These are phyloP conservation scores for Masnerella sp. DNA, from an alignment of 2,888 invertebrate genomes.

Conservation along the genomic window DNA sequence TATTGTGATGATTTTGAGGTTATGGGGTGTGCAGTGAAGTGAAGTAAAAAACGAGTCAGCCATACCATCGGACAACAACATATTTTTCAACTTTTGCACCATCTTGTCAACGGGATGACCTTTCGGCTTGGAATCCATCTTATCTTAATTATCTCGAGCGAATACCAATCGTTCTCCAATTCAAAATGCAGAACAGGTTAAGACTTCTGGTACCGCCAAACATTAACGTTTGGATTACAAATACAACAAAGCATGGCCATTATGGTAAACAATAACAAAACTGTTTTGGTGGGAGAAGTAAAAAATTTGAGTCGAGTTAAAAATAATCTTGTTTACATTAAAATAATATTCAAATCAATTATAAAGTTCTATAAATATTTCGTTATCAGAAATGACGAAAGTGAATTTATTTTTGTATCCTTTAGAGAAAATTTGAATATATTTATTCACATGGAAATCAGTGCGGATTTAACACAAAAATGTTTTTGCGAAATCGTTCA, in stretches of 20 bases:
- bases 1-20: not conserved
- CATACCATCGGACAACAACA: not conserved
- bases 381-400: too few relatives aligned
- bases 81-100: not conserved
- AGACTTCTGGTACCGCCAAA: not conserved
- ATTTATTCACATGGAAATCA: too few relatives aligned
- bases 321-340: not conserved
- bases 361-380: too few relatives aligned
- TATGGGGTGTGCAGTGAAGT: too few relatives aligned
- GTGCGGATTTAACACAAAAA: not conserved
- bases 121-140: not conserved
- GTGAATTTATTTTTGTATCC: too few relatives aligned
- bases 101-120: not conserved
- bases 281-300: too few relatives aligned
- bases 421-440: too few relatives aligned
- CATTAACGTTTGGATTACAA: conserved; percentile 5
- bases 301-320: too few relatives aligned
- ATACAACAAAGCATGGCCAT: not conserved
- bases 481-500: conserved; percentile 1
- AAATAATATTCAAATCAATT: too few relatives aligned
- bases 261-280: not conserved
- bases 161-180: not conserved
- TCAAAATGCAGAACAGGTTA: not conserved
- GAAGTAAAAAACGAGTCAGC: too few relatives aligned
- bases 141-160: not conserved